phyloP scores from a whole-genome alignment of 1,140 invertebrate genomes.

The Eulimnadia texana region DNA sequence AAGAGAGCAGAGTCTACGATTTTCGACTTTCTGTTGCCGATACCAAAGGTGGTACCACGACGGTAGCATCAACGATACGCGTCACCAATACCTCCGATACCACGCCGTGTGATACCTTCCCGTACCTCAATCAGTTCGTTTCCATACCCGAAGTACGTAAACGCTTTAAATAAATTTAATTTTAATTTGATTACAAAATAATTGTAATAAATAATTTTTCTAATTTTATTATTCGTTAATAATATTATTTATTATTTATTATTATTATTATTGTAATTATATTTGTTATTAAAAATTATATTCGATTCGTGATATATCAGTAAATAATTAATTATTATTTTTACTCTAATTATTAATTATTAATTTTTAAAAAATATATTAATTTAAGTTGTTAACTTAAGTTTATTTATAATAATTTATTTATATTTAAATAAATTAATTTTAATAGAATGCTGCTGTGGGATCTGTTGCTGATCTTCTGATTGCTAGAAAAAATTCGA shows the following conservation, averaged over 20 bases:
- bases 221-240: too few relatives aligned
- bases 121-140: slow-evolving; percentile 62
- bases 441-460: slow-evolving; percentile 45
- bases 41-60: slow-evolving; percentile 55
- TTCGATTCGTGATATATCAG: too few relatives aligned
- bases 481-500: slow-evolving; percentile 57
- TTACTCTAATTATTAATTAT: too few relatives aligned
- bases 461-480: slow-evolving; percentile 66
- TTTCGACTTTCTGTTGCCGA: slow-evolving; percentile 53
- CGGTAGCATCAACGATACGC: slow-evolving; percentile 61
- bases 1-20: slow-evolving; percentile 62
- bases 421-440: slow-evolving; percentile 1
- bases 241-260: too few relatives aligned
- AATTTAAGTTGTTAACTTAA: too few relatives aligned
- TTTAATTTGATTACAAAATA: too few relatives aligned
- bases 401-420: neutral
- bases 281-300: too few relatives aligned
- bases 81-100: slow-evolving; percentile 53
- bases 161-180: slow-evolving; percentile 1
- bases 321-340: too few relatives aligned
- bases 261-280: too few relatives aligned
- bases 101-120: slow-evolving; percentile 58
- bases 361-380: too few relatives aligned
- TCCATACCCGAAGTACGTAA: slow-evolving; percentile 55
- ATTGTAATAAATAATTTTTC: too few relatives aligned